Evolutionary conservation across 2,113 vertebrate species (phyloP).

Genomic region (Candoia aspera): DNA sequence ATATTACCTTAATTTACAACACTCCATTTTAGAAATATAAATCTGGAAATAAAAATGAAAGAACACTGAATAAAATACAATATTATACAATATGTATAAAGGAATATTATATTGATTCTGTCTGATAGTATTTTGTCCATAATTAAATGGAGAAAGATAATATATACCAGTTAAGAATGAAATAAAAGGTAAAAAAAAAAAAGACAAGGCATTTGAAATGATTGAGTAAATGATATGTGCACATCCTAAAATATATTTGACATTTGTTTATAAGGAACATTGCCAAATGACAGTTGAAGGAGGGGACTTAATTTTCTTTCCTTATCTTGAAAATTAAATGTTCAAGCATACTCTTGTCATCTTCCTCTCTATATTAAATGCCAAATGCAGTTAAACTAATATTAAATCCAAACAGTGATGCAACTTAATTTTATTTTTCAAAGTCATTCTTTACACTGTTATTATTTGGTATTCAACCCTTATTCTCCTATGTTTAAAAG

Average conservation of each 20-base stretch:
- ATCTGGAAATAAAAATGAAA: slow-evolving; percentile 77
- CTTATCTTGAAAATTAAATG: background rate
- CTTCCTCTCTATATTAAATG: background rate
- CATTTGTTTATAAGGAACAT: slow-evolving; percentile 66
- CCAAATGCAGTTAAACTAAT: background rate
- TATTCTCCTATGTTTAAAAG: too few relatives aligned
- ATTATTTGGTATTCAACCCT: too few relatives aligned
- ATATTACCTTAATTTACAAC: slow-evolving; percentile 89
- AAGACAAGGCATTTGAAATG: slow-evolving; percentile 70
- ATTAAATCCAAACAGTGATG: background rate
- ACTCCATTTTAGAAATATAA: slow-evolving; percentile 81
- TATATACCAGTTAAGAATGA: slow-evolving; percentile 82
- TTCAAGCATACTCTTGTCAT: background rate
- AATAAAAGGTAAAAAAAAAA: slow-evolving; percentile 67
- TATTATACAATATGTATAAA: slow-evolving; percentile 88
- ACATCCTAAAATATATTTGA: slow-evolving; percentile 72
- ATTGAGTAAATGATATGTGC: slow-evolving; percentile 77
- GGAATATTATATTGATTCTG: slow-evolving; percentile 95
- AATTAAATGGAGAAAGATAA: slow-evolving; percentile 82
- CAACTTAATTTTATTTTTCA: background rate
- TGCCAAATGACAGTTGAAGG: slow-evolving; percentile 22
- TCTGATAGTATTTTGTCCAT: slow-evolving; percentile 86
- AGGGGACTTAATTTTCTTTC: background rate
- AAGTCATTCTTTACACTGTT: background rate
- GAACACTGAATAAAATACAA: slow-evolving; percentile 77